phyloP scores from a whole-genome alignment of 2,888 invertebrate species.

The Cerastis rubricosa region DNA sequence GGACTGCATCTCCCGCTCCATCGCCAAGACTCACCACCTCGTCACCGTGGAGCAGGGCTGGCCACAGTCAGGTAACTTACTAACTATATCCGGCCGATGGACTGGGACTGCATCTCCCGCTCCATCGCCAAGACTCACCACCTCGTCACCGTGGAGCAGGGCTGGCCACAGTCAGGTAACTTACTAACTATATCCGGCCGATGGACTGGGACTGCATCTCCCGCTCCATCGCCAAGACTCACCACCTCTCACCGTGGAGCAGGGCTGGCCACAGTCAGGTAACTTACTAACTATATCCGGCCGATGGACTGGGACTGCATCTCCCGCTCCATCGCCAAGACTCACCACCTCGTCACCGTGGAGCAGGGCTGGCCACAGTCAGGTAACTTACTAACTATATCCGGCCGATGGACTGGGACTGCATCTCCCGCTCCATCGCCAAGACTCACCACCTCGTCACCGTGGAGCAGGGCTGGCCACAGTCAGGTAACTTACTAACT shows the following conservation, averaged over 20 bases:
- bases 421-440: slow-evolving; percentile 95
- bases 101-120: slow-evolving; percentile 93
- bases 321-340: slow-evolving; percentile 97
- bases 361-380: slow-evolving; percentile 99
- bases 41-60: slow-evolving; percentile 99
- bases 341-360: slow-evolving; percentile 98
- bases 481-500: slow-evolving; percentile 90
- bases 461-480: slow-evolving; percentile 99
- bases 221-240: slow-evolving; percentile 97
- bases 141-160: slow-evolving; percentile 97
- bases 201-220: slow-evolving; percentile 95
- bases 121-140: slow-evolving; percentile 99
- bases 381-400: slow-evolving; percentile 83
- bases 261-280: slow-evolving; percentile 98
- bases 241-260: slow-evolving; percentile 98
- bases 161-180: slow-evolving; percentile 97
- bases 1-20: slow-evolving; percentile 94
- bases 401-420: slow-evolving; percentile 96
- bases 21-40: slow-evolving; percentile 98
- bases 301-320: slow-evolving; percentile 96
- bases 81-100: slow-evolving; percentile 93
- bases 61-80: slow-evolving; percentile 94
- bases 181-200: slow-evolving; percentile 91
- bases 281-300: slow-evolving; percentile 81
- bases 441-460: slow-evolving; percentile 99